phyloP scores from a whole-genome alignment of 2,113 vertebrate genomes.

The Xyliphius kryptos region DNA sequence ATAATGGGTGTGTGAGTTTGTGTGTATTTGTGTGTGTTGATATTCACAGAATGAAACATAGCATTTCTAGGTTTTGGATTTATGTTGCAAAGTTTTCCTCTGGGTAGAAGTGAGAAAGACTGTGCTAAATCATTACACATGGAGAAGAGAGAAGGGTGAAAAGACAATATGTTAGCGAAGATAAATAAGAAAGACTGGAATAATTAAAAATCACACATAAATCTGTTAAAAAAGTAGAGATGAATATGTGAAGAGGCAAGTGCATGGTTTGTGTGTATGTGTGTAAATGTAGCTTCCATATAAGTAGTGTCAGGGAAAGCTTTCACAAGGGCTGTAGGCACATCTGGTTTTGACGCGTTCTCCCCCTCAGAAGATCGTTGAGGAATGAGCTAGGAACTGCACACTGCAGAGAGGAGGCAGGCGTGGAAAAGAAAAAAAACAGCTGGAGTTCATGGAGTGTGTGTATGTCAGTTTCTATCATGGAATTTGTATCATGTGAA shows the following conservation, averaged over 20 bases:
- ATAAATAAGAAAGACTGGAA: neutral
- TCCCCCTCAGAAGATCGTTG: conserved; percentile 30
- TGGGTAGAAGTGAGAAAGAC: too few species aligned
- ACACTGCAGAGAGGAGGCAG: too few species aligned
- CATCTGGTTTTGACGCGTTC: conserved; percentile 46
- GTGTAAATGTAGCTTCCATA: conserved; percentile 33
- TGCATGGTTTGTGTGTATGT: conserved; percentile 8
- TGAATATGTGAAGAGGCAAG: neutral
- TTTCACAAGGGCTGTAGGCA: conserved; percentile 35
- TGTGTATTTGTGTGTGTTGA: too few species aligned
- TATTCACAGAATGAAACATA: too few species aligned
- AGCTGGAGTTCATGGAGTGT: too few species aligned
- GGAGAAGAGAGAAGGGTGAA: neutral
- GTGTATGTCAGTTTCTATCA: too few species aligned
- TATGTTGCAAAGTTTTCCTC: too few species aligned
- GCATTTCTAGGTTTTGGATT: too few species aligned
- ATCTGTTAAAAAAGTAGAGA: neutral
- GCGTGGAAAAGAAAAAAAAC: too few species aligned
- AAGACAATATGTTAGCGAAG: neutral
- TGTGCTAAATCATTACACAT: conserved; percentile 21
- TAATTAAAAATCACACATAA: neutral
- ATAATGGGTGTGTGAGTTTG: too few species aligned
- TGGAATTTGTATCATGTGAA: too few species aligned
- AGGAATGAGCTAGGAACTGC: conserved; percentile 30
- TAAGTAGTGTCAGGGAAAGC: conserved; percentile 35